Base-by-base conservation (phyloP, 2,888 invertebrate genomes). In the Melieria omissa region DNA sequence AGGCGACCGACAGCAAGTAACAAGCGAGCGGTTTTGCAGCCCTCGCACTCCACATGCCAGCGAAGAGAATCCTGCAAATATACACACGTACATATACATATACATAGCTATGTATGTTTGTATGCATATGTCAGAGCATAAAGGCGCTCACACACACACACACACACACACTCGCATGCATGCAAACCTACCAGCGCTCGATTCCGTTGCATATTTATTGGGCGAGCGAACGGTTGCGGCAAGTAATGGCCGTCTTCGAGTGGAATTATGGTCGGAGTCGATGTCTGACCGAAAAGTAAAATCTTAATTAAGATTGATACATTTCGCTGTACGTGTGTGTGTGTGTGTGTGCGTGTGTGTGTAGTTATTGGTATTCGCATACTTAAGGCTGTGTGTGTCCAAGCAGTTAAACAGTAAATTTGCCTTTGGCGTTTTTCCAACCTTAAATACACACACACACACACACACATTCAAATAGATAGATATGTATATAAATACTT, bases 261-360 rank as follows among this genome's bases (percentile, higher is more conserved):
- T 67, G 67, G 16, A 16, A 57, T 61, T 67, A 67, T 49, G 60
- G 60, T 67, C 61, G 67, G 61, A 67, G 60, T 67, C 60, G 44
- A 44, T 69, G 63, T 63, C 55, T 52, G 47, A 46, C 68, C 76
- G 74, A 78, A 80, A 80, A 78, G 79, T 82, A 77, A 83, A 81
- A 79, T 80, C 81, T 80, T 84, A 84, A 84, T 84, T 84, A 84
- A 84, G 83, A 84, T 84, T 84, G 83, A 84, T 84, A 80, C 82
- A 80, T 80, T 82, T 79, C n/a, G 7, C 63, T 47, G 16, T 45
- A 55, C 16, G 45, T 44, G 14, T 54, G 52, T 54, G 9, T 61
- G 5, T 4, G 4, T 16, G 45, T 61, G 14, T 14, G 46, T 45
- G 6, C 44, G 14, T 12, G 41, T n/a, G 14, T 61, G 12, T 3